phyloP scores from a whole-genome alignment of 64 coral and sea anemone species.

The Montipora foliosa region DNA sequence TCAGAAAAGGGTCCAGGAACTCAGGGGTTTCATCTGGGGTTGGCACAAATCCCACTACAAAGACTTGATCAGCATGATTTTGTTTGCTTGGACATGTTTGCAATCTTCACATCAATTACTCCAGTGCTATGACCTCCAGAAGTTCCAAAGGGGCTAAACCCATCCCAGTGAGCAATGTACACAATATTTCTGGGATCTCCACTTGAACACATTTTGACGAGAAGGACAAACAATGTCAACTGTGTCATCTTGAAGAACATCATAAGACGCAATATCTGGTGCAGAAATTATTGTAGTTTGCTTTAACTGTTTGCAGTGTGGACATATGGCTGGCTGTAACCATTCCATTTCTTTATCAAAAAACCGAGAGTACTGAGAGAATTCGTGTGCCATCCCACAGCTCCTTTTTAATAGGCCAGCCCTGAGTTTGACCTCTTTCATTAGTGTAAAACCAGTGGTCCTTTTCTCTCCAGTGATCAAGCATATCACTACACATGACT shows the following conservation, averaged over 20 bases:
- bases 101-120: conserved; percentile 63
- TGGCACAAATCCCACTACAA: conserved; percentile 62
- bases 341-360: no score
- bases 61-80: conserved; percentile 3
- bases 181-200: conserved; percentile 67
- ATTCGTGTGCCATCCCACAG: conserved; percentile 7
- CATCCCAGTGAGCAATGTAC: conserved; percentile 79
- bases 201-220: no score
- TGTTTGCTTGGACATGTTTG: conserved; percentile 44
- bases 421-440: conserved; percentile 31
- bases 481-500: conserved; percentile 48
- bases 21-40: conserved; percentile 61
- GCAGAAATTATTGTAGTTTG: no score
- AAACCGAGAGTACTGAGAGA: conserved; percentile 9
- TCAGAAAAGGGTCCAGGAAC: conserved; percentile 62
- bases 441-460: conserved; percentile 56
- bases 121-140: conserved; percentile 56
- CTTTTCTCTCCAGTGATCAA: conserved; percentile 47
- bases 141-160: conserved; percentile 59
- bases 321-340: no score
- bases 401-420: conserved; percentile 30
- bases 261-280: no score
- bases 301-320: no score
- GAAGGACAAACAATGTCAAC: no score
- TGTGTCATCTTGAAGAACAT: no score